Percentiles rank a stretch among this genome's conserved stretches.
Evolutionary conservation across 2,113 vertebrate species (phyloP).

Genomic region (Porphyrio hochstetteri): DNA sequence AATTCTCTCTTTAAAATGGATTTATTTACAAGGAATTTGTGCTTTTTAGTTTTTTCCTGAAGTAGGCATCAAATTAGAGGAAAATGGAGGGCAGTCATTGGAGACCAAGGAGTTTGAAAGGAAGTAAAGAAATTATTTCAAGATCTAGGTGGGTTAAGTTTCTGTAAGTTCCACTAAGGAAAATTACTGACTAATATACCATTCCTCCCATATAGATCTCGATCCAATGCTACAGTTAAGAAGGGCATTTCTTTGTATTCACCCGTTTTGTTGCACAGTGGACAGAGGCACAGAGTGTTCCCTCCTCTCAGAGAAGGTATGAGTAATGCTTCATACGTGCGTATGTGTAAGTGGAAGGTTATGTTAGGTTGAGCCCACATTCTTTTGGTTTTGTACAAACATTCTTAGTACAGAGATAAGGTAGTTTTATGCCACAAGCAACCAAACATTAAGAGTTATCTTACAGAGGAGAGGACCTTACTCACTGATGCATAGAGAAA

Average conservation of each 20-base stretch:
- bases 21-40: neutral
- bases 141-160: neutral
- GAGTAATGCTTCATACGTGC: neutral
- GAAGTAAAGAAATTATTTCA: neutral
- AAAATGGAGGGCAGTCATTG: neutral
- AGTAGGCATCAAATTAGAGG: neutral
- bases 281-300: neutral
- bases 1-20: neutral
- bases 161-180: neutral
- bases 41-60: neutral
- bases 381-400: neutral
- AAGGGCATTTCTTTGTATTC: neutral
- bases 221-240: neutral
- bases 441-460: accelerated
- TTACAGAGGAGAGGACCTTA: neutral
- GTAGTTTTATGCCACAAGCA: neutral
- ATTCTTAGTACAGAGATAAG: neutral
- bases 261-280: neutral
- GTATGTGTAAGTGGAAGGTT: neutral
- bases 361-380: neutral
- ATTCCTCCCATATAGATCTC: neutral
- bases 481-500: neutral
- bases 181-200: neutral
- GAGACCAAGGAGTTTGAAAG: neutral
- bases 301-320: neutral